These are phyloP conservation scores for Hypanus sabinus DNA, from an alignment of 2,113 vertebrate genomes.

Conservation along the genomic window DNA sequence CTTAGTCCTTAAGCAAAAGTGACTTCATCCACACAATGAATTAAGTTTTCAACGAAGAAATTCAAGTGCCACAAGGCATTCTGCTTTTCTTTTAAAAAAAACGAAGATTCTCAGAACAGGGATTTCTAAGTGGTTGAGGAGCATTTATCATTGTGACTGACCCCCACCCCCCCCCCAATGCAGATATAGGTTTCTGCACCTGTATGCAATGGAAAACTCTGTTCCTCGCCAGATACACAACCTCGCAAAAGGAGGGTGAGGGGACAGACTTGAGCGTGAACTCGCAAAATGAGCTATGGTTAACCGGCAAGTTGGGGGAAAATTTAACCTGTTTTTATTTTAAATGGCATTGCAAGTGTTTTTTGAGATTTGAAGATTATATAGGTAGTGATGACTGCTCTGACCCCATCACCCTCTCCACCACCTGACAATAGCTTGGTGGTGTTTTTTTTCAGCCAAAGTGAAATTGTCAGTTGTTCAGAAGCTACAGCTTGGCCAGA, in stretches of 20 bases:
- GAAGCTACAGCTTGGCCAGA: not conserved
- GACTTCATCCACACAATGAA: not conserved
- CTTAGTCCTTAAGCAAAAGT: not conserved
- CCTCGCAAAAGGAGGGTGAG: not conserved
- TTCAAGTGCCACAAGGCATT: not conserved
- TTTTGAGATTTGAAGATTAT: not conserved
- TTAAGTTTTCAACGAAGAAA: not conserved
- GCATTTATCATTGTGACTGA: not conserved
- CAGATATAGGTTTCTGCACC: not conserved
- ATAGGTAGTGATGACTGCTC: not conserved
- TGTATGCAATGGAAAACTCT: not conserved
- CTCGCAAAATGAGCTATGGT: not conserved
- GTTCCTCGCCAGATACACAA: not conserved
- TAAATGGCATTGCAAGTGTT: not conserved
- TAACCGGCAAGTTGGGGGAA: not conserved
- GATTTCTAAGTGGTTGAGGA: not conserved
- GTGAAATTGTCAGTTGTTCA: not conserved
- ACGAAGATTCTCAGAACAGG: slow-evolving; percentile 11
- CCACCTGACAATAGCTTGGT: not conserved
- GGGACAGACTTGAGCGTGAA: not conserved
- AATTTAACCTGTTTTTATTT: not conserved
- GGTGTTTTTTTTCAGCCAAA: not conserved
- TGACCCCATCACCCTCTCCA: not conserved
- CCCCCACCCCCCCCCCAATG: no score
- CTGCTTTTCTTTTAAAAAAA: no score